Conservation (phyloP, 2,888 invertebrate species). For the Eristalis arbustorum region DNA sequence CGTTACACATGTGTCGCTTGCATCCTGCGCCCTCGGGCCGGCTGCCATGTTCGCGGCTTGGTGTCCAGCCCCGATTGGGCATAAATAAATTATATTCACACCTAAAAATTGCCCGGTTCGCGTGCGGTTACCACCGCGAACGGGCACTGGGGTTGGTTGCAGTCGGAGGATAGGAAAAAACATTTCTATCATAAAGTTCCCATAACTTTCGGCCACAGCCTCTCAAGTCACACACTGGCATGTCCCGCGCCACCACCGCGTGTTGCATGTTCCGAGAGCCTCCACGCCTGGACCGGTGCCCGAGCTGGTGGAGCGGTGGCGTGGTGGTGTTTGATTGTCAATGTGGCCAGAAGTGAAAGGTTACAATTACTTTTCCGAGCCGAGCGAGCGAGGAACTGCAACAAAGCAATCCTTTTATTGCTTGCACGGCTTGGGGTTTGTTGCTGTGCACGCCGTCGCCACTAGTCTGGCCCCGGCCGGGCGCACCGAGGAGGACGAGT, state of each 20-base stretch:
- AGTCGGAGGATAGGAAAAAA: conserved; percentile 54
- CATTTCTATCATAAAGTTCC: conserved; percentile 70
- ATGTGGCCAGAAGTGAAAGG: conserved; percentile 70
- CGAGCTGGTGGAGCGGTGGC: not conserved
- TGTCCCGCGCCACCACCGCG: conserved; percentile 11
- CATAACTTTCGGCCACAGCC: conserved; percentile 52
- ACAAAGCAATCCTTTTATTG: conserved; percentile 59
- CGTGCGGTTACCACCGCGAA: conserved; percentile 33
- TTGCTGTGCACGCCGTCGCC: conserved; percentile 25
- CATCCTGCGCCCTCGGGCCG: not conserved
- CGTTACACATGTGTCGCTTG: conserved; percentile 16
- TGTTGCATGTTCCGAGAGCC: conserved; percentile 51
- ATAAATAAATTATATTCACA: conserved; percentile 70
- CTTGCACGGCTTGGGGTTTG: conserved; percentile 40
- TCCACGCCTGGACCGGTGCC: not conserved
- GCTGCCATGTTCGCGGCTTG: conserved; percentile 15
- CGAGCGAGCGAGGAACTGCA: conserved; percentile 46
- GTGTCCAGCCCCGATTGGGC: conserved; percentile 46
- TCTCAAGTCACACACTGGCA: not conserved
- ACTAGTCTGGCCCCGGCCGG: conserved; percentile 22
- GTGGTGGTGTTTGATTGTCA: conserved; percentile 55
- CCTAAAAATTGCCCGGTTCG: conserved; percentile 48
- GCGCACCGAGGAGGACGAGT: conserved; percentile 6
- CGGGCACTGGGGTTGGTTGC: not conserved
- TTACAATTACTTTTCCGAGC: conserved; percentile 68